phyloP scores from a whole-genome alignment of 1,140 invertebrate genomes.

The Tachypleus tridentatus region DNA sequence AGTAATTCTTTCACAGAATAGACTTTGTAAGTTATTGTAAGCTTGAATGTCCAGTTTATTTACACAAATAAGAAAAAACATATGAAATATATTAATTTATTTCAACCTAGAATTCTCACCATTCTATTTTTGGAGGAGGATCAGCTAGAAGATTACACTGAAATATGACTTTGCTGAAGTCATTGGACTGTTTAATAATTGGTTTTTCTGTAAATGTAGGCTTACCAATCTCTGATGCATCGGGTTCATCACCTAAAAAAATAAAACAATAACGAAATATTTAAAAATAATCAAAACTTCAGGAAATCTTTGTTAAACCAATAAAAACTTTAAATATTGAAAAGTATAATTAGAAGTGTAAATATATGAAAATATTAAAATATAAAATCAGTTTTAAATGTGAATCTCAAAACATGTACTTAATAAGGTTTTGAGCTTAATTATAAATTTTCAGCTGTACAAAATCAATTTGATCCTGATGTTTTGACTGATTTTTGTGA shows the following conservation, averaged over 20 bases:
- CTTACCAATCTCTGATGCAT: constrained; percentile 52
- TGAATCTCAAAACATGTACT: no score
- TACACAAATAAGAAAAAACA: not conserved
- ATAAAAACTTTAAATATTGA: no score
- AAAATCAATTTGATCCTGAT: no score
- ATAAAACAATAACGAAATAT: no score
- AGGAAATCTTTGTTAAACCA: no score
- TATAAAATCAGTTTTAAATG: no score
- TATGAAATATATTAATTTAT: not conserved
- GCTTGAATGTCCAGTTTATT: not conserved
- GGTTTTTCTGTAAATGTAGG: constrained; percentile 94
- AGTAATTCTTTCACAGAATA: not conserved
- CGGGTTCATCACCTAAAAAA: constrained; percentile 16
- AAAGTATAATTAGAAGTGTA: no score
- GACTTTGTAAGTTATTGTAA: not conserved
- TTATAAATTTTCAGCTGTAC: no score
- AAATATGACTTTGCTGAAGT: constrained; percentile 82
- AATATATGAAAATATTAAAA: no score
- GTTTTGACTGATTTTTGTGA: no score
- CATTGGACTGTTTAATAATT: constrained; percentile 84
- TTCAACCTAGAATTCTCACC: constrained; percentile 46
- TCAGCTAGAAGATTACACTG: constrained; percentile 91
- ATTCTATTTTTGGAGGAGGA: constrained; percentile 77
- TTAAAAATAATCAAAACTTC: no score
- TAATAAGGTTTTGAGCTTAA: no score